These are phyloP conservation scores for Yasuhikotakia modesta DNA, from an alignment of 2,797 vertebrate genomes.

Conservation along the genomic window DNA sequence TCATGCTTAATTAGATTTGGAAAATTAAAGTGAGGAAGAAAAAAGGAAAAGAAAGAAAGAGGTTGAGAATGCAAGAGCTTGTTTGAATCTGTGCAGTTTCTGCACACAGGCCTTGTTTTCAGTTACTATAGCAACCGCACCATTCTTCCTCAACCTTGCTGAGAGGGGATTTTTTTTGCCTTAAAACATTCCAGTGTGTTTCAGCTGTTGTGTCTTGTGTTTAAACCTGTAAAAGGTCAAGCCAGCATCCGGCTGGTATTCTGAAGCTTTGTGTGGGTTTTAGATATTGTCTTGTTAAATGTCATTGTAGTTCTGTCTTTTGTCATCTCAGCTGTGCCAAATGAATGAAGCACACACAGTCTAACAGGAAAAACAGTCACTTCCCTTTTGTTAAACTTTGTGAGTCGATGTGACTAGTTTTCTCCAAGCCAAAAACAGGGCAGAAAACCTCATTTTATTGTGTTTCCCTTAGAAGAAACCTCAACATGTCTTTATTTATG, in stretches of 20 bases:
- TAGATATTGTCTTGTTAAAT: slow-evolving; percentile 35
- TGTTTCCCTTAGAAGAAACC: neutral
- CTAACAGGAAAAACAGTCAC: slow-evolving; percentile 25
- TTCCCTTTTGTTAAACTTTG: slow-evolving; percentile 21
- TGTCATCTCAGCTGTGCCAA: slow-evolving; percentile 28
- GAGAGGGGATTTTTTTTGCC: slow-evolving; percentile 40
- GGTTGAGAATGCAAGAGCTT: slow-evolving; percentile 54
- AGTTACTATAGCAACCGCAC: slow-evolving; percentile 67
- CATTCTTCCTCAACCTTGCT: slow-evolving; percentile 28
- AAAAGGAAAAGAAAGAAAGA: slow-evolving; percentile 22
- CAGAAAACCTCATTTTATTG: slow-evolving; percentile 7
- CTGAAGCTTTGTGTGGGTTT: neutral
- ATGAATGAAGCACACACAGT: slow-evolving; percentile 12
- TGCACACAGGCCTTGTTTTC: slow-evolving; percentile 61
- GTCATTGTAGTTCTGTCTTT: slow-evolving; percentile 12
- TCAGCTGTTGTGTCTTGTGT: neutral
- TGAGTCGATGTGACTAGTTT: slow-evolving; percentile 7
- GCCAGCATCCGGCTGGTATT: neutral
- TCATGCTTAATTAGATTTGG: slow-evolving; percentile 24
- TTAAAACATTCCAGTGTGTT: neutral
- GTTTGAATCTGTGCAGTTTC: slow-evolving; percentile 60
- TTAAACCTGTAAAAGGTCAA: slow-evolving; percentile 5
- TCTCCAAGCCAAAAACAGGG: slow-evolving; percentile 21
- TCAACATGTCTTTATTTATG: neutral
- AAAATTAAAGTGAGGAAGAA: slow-evolving; percentile 17